Evolutionary conservation across 2,797 vertebrate species (phyloP).

Genomic region (Clarias pachynema): DNA sequence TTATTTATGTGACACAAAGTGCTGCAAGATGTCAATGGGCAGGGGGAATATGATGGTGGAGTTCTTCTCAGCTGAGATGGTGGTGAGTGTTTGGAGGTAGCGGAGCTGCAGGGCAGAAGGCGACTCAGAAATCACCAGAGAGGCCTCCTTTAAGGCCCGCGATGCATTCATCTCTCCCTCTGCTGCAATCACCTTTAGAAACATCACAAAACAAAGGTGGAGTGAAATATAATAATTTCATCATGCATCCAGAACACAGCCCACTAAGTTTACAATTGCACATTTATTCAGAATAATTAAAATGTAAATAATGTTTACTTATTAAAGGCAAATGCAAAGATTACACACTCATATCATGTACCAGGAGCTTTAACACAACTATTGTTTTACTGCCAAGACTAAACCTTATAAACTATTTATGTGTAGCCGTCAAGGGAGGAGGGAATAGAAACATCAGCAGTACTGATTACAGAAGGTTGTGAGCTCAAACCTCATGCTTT

Average conservation of each 20-base stretch:
- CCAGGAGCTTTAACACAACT: not conserved
- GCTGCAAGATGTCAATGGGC: slow-evolving; percentile 74
- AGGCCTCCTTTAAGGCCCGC: slow-evolving; percentile 77
- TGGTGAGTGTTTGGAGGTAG: slow-evolving; percentile 78
- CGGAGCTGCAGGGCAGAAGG: slow-evolving; percentile 77
- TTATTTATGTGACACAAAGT: slow-evolving; percentile 64
- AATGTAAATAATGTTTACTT: not conserved
- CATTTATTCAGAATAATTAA: not conserved
- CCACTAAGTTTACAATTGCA: not conserved
- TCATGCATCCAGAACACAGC: not conserved
- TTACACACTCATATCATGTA: not conserved
- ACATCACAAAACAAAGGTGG: slow-evolving; percentile 4
- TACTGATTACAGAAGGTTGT: not conserved
- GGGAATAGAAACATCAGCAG: slow-evolving; percentile 9
- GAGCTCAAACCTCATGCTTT: not conserved
- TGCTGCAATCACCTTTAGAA: slow-evolving; percentile 73
- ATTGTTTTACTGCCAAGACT: not conserved
- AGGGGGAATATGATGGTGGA: slow-evolving; percentile 81
- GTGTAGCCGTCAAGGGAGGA: not conserved
- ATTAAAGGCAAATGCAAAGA: not conserved
- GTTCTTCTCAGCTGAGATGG: slow-evolving; percentile 77
- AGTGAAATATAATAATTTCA: not conserved
- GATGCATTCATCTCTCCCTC: slow-evolving; percentile 81
- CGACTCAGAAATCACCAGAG: slow-evolving; percentile 75
- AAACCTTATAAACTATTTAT: slow-evolving; percentile 36